A percentile compares a stretch with the other conserved stretches of the same genome.
Conservation (phyloP, 2,888 invertebrate species). For the Agrochola macilenta region DNA sequence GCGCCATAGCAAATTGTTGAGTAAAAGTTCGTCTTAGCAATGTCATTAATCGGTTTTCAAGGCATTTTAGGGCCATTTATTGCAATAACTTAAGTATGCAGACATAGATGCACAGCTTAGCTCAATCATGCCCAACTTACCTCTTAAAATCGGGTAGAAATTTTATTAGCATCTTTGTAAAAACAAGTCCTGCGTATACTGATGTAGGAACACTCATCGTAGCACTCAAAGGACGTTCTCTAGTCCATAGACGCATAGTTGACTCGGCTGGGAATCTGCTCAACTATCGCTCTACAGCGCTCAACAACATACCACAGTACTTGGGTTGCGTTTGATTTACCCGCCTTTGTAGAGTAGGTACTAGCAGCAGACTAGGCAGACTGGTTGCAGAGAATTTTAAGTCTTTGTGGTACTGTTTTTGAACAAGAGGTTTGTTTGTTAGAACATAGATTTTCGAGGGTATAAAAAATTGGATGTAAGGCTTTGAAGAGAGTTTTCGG, state of each 20-base stretch:
- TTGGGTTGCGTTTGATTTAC: neutral
- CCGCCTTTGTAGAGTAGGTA: neutral
- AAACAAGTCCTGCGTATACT: neutral
- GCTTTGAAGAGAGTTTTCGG: neutral
- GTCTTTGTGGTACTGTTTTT: neutral
- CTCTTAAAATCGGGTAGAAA: neutral
- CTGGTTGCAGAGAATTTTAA: neutral
- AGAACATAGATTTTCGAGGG: neutral
- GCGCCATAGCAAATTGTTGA: too few relatives aligned
- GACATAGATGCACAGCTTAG: neutral
- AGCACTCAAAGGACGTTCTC: constrained; percentile 9
- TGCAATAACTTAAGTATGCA: neutral
- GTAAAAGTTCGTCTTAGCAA: neutral
- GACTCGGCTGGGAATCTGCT: constrained; percentile 1
- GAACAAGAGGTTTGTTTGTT: neutral
- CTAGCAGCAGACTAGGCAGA: too few relatives aligned
- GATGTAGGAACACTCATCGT: neutral
- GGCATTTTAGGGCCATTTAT: neutral
- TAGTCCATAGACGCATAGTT: constrained; percentile 14
- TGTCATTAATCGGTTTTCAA: neutral
- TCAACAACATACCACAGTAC: neutral
- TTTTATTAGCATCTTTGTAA: neutral
- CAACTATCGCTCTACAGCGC: neutral
- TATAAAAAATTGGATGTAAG: too few relatives aligned
- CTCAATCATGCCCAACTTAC: too few relatives aligned